A percentile compares a stretch with the other conserved stretches of the same genome.
Evolutionary conservation across 2,888 invertebrate species (phyloP).

Genomic region (Corythucha ciliata): DNA sequence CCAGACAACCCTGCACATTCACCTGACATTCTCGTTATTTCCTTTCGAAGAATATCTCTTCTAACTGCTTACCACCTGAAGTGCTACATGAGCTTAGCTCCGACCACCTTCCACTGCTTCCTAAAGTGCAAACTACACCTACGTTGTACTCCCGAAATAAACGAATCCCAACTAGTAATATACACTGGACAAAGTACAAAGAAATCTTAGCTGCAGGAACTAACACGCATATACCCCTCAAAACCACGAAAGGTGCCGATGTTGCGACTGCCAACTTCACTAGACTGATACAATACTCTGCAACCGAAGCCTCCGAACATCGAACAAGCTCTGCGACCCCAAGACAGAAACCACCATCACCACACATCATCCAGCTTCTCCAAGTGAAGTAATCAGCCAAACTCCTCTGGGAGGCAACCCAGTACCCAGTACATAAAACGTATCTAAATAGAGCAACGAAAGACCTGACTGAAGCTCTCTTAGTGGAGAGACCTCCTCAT

Average conservation of each 20-base stretch:
- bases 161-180: background rate
- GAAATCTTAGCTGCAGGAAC: background rate
- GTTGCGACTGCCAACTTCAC: conserved; percentile 9
- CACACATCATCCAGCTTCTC: background rate
- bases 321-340: background rate
- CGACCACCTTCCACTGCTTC: conserved; percentile 10
- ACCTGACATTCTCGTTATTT: conserved; percentile 9
- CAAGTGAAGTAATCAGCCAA: conserved; percentile 5
- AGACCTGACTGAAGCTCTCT: too few species aligned
- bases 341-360: background rate
- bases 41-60: background rate
- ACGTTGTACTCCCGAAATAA: too few species aligned
- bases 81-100: conserved; percentile 14
- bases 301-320: conserved; percentile 12
- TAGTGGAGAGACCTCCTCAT: background rate
- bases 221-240: conserved; percentile 5
- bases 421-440: conserved; percentile 6
- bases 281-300: conserved; percentile 6
- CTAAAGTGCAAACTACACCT: background rate
- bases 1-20: conserved; percentile 9
- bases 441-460: background rate
- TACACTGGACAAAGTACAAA: conserved; percentile 15
- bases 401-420: background rate
- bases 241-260: conserved; percentile 6
- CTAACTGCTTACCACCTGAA: background rate